A percentile compares a stretch with the other conserved stretches of the same genome.
Evolutionary conservation across 2,888 invertebrate species (phyloP).

Genomic region (Dynastes tityus): DNA sequence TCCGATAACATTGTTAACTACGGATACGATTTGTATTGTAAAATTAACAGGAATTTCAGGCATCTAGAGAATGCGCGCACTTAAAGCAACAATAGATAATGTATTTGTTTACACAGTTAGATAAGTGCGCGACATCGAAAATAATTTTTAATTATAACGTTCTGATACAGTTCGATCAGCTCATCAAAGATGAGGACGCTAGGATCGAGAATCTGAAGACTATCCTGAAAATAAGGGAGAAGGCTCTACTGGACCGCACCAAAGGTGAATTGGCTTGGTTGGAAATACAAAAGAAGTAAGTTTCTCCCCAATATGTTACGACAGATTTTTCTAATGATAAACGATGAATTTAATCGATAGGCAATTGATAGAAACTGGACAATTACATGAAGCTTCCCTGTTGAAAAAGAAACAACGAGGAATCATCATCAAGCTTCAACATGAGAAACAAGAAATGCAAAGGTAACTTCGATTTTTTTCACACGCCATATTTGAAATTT

Average conservation of each 20-base stretch:
- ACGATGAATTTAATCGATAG: conserved; percentile 60
- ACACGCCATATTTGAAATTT: neutral
- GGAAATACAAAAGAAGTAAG: conserved; percentile 77
- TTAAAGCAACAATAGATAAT: conserved; percentile 40
- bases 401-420: conserved; percentile 81
- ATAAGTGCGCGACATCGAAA: conserved; percentile 35
- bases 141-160: conserved; percentile 44
- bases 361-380: conserved; percentile 73
- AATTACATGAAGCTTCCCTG: conserved; percentile 73
- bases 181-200: conserved; percentile 79
- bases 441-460: conserved; percentile 80
- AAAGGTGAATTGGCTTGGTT: conserved; percentile 78
- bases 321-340: neutral
- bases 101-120: conserved; percentile 28
- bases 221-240: conserved; percentile 78
- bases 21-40: neutral
- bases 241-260: conserved; percentile 78
- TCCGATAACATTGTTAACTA: conserved; percentile 24
- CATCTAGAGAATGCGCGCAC: conserved; percentile 19
- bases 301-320: conserved; percentile 10
- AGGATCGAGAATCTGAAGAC: conserved; percentile 79
- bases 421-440: conserved; percentile 77
- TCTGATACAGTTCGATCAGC: conserved; percentile 72
- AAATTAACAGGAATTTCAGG: conserved; percentile 24
- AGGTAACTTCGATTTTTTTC: conserved; percentile 66